A percentile compares a stretch with the other conserved stretches of the same genome.
Evolutionary conservation across 2,113 vertebrate species (phyloP).

Genomic region (Psilopsiagon aymara): DNA sequence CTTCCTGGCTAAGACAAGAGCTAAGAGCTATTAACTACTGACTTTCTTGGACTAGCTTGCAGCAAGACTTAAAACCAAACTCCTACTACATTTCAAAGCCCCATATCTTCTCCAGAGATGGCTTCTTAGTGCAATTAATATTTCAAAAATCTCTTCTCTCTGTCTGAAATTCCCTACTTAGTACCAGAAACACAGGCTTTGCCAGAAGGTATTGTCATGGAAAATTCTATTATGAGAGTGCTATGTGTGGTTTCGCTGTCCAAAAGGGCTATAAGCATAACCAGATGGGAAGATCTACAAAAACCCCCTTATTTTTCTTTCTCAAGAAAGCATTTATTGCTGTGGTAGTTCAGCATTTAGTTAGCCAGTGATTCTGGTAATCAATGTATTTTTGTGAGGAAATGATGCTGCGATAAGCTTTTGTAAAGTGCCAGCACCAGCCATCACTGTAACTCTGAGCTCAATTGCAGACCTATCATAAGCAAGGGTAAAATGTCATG

Average conservation of each 20-base stretch:
- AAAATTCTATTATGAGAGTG: neutral
- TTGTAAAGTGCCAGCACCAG: neutral
- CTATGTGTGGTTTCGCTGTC: neutral
- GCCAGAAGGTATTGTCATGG: neutral
- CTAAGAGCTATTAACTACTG: neutral
- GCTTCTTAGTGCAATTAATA: constrained; percentile 21
- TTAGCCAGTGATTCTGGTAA: neutral
- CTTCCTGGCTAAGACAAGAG: constrained; percentile 22
- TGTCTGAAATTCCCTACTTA: neutral
- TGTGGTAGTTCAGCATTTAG: neutral
- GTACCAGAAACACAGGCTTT: neutral
- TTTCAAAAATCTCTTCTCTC: neutral
- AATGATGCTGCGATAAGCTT: neutral
- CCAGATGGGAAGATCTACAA: neutral
- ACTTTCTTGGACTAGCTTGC: constrained; percentile 7
- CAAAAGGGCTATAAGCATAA: neutral
- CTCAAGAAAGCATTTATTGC: neutral
- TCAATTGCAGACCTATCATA: neutral
- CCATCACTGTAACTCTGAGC: neutral
- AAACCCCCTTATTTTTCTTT: neutral
- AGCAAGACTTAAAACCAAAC: constrained; percentile 22
- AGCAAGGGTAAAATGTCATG: neutral
- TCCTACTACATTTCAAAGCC: constrained; percentile 16
- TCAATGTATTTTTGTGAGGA: neutral
- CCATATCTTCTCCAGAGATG: neutral